These are phyloP conservation scores for Mellilla xanthometata DNA, from an alignment of 2,888 invertebrate genomes.

Conservation along the genomic window DNA sequence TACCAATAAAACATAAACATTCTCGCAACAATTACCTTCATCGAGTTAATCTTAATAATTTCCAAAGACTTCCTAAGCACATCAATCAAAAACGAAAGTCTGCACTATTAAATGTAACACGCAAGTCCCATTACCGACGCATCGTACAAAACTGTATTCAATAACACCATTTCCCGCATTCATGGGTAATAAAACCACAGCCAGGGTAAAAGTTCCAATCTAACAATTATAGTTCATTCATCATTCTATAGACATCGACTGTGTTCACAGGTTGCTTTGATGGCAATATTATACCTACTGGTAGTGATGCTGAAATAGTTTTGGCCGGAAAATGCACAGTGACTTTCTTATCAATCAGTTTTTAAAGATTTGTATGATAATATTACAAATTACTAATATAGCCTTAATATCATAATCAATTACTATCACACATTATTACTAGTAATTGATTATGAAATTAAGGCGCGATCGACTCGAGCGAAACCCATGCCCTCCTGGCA, in stretches of 20 bases:
- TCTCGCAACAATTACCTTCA: too few species aligned
- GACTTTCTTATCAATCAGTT: background rate
- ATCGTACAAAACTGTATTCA: slow-evolving; percentile 19
- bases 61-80: background rate
- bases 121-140: slow-evolving; percentile 1
- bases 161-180: slow-evolving; percentile 22
- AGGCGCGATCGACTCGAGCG: too few species aligned
- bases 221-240: slow-evolving; percentile 32
- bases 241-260: slow-evolving; percentile 24
- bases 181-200: slow-evolving; percentile 22
- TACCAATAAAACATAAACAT: too few species aligned
- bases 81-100: slow-evolving; percentile 13
- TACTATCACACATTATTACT: too few species aligned
- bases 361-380: too few species aligned
- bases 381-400: too few species aligned
- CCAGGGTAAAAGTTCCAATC: slow-evolving; percentile 13
- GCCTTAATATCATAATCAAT: too few species aligned
- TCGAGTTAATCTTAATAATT: too few species aligned
- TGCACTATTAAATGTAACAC: slow-evolving; percentile 2
- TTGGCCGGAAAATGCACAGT: slow-evolving; percentile 5
- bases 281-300: slow-evolving; percentile 19
- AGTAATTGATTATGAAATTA: too few species aligned
- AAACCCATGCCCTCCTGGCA: too few species aligned
- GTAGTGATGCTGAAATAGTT: slow-evolving; percentile 1
- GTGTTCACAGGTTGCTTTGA: slow-evolving; percentile 31